Base-by-base conservation (phyloP, 2,888 invertebrate species). In the Morpho achilles region DNA sequence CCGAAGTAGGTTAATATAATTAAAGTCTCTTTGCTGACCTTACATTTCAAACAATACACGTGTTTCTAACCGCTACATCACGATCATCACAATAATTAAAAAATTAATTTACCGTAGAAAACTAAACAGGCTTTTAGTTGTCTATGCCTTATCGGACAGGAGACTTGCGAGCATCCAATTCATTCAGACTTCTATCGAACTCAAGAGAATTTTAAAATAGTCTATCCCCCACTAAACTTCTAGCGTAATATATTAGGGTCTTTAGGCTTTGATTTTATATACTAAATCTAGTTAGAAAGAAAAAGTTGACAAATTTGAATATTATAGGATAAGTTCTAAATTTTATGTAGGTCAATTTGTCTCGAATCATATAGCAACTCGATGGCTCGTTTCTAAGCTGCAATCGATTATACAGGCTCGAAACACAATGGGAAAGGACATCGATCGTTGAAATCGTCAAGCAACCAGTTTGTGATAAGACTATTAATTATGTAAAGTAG, bases 311-410 rank as follows among this genome's bases (percentile, higher is more conserved):
- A 16, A 16, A 16, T 16, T 1, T 16, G 16, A 16, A 16, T 16
- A 16, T 43, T 43, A 43, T 43, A 43, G 43, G 8, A 43, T 43
- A 9, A 43, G n/a, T 43, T 5, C 8, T n/a, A 8, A n/a, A 43
- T 9, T 8, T 32, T 2, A 32, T 61, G 56, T 61, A 56, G 55
- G 58, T 58, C 53, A 61, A 55, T 44, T 42, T 53, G 55, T 58
- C 55, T 61, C 61, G 53, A 56, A n/a, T 53, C 55, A 50, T 16
- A 44, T 53, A 56, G 39, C 61, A 58, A 55, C 58, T 58, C 46
- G 58, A 55, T 46, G 55, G 39, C 44, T 55, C 50, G 55, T 55
- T 55, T 58, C 49, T 58, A 53, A 49, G 44, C 58, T 43, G 44
- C 48, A 58, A 58, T 58, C 58, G 55, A 58, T 58, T 58, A 45